A percentile compares a stretch with the other conserved stretches of the same genome.
Conservation (phyloP, 2,113 vertebrate species). For the Seriola dumerili region DNA sequence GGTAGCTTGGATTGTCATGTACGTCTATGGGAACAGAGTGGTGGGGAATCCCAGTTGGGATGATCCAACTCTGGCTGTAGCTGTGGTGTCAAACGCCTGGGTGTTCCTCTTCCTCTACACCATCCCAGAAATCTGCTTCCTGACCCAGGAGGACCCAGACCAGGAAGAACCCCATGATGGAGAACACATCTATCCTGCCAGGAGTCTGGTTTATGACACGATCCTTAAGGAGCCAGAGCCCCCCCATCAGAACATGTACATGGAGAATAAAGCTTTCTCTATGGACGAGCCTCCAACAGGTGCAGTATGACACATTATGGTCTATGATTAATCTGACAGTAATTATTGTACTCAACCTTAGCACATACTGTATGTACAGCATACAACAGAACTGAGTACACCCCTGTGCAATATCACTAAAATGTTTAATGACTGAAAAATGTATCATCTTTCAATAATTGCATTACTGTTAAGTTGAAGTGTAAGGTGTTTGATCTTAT, state of each 20-base stretch:
- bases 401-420: no score
- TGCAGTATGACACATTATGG: constrained; percentile 61
- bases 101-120: constrained; percentile 90
- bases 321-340: background rate
- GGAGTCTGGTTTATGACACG: constrained; percentile 90
- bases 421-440: no score
- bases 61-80: constrained; percentile 91
- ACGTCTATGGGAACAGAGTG: constrained; percentile 85
- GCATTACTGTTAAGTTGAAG: no score
- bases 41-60: constrained; percentile 85
- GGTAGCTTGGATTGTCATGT: constrained; percentile 92
- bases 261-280: constrained; percentile 94
- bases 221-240: constrained; percentile 88
- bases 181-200: constrained; percentile 88
- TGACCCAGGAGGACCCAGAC: constrained; percentile 83
- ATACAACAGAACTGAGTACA: no score
- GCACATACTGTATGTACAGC: no score
- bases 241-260: constrained; percentile 86
- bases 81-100: constrained; percentile 89
- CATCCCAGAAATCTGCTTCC: constrained; percentile 90
- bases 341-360: background rate
- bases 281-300: constrained; percentile 90
- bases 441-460: no score
- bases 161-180: constrained; percentile 84
- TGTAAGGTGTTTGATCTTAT: no score